These are phyloP conservation scores for Drosophila affinis DNA, from an alignment of 2,888 invertebrate genomes.

Conservation along the genomic window DNA sequence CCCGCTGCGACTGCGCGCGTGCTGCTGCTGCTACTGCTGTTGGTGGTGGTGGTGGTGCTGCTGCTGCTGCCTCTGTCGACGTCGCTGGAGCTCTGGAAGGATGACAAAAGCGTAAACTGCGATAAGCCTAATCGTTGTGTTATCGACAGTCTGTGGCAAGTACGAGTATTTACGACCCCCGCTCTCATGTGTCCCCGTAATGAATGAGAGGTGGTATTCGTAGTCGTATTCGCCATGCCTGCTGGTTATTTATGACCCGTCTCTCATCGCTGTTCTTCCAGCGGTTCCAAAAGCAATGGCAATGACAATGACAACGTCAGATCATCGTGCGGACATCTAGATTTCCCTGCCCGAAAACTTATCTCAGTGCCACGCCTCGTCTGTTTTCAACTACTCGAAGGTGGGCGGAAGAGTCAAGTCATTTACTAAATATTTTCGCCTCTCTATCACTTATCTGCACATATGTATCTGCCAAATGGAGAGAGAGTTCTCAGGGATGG, in stretches of 20 bases:
- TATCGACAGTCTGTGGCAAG: constrained; percentile 34
- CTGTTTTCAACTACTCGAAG: constrained; percentile 23
- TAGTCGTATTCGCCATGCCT: background rate
- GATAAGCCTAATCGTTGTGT: constrained; percentile 45
- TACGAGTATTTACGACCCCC: constrained; percentile 43
- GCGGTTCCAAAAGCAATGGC: background rate
- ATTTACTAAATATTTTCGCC: constrained; percentile 61
- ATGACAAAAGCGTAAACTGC: constrained; percentile 33
- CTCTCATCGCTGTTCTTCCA: background rate
- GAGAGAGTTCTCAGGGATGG: background rate
- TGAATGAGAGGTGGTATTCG: constrained; percentile 26
- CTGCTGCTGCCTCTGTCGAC: background rate
- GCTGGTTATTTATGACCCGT: constrained; percentile 24
- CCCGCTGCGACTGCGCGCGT: constrained; percentile 65
- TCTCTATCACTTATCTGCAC: constrained; percentile 22
- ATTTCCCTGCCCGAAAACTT: constrained; percentile 17
- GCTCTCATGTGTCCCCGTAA: constrained; percentile 27
- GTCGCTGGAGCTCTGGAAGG: constrained; percentile 7
- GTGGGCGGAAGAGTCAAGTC: constrained; percentile 39
- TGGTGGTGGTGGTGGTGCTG: constrained; percentile 20
- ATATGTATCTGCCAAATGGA: constrained; percentile 26
- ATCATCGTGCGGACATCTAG: constrained; percentile 20
- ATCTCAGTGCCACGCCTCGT: constrained; percentile 39
- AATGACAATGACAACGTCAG: constrained; percentile 13
- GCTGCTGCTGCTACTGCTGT: constrained; percentile 33